Conservation (phyloP, 2,888 invertebrate species). For the Pollenia labialis region DNA sequence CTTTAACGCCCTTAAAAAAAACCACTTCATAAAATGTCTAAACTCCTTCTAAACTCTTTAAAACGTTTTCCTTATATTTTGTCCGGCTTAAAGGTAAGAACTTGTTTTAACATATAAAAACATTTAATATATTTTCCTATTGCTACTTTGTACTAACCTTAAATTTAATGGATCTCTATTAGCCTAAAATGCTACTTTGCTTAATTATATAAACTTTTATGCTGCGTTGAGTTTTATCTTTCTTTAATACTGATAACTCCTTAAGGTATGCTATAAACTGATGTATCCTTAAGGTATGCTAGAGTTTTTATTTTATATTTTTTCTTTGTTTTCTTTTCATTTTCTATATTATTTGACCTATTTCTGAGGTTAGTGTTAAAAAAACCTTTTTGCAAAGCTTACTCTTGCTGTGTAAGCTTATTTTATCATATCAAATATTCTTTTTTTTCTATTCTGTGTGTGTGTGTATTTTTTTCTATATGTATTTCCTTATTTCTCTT, state of each 20-base stretch:
- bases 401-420: not conserved
- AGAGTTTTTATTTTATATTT: constrained; percentile 3
- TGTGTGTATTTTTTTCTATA: too few species aligned
- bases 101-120: constrained; percentile 1
- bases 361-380: not conserved
- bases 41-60: too few species aligned
- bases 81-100: too few species aligned
- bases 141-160: not conserved
- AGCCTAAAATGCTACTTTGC: constrained; percentile 33
- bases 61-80: too few species aligned
- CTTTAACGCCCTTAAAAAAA: too few species aligned
- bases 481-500: constrained; percentile 1
- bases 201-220: constrained; percentile 33
- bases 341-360: constrained; percentile 27
- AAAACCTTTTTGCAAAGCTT: constrained; percentile 26
- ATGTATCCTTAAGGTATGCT: constrained; percentile 46
- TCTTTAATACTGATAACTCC: constrained; percentile 26
- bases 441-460: not conserved
- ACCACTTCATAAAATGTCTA: too few species aligned
- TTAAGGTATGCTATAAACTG: constrained; percentile 39
- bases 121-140: not conserved
- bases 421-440: not conserved
- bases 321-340: constrained; percentile 9
- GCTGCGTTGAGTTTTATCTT: constrained; percentile 8
- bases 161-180: constrained; percentile 26